Conservation (phyloP, 2,888 invertebrate genomes). For the Blomia tropicalis region DNA sequence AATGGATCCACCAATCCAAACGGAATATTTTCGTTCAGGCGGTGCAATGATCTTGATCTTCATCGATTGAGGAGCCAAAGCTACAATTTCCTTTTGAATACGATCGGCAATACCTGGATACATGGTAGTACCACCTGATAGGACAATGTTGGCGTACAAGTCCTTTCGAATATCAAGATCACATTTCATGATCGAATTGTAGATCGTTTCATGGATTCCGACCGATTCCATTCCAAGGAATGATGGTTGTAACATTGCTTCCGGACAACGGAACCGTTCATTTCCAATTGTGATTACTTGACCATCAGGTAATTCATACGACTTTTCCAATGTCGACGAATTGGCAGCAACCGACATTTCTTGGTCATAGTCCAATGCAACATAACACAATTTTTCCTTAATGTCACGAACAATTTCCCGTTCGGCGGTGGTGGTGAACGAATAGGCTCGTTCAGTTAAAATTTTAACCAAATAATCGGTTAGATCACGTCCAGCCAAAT, state of each 20-base stretch:
- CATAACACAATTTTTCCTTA: conserved; percentile 84
- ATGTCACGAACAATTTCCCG: too few species aligned
- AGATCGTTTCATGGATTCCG: conserved; percentile 73
- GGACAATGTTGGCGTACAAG: conserved; percentile 38
- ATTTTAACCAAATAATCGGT: too few species aligned
- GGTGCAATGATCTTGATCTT: conserved; percentile 62
- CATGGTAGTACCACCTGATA: conserved; percentile 87
- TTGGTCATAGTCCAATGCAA: conserved; percentile 82
- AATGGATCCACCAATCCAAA: too few species aligned
- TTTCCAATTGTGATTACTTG: conserved; percentile 57
- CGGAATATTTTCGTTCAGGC: too few species aligned
- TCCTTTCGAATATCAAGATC: conserved; percentile 66
- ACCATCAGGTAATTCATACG: conserved; percentile 78
- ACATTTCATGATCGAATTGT: too few species aligned
- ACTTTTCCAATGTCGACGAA: conserved; percentile 76
- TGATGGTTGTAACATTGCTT: conserved; percentile 74
- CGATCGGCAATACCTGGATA: too few species aligned
- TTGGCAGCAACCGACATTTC: conserved; percentile 86
- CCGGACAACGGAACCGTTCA: too few species aligned
- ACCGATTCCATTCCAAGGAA: conserved; percentile 71
- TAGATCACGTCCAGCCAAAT: too few species aligned
- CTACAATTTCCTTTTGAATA: conserved; percentile 93
- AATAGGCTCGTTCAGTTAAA: too few species aligned
- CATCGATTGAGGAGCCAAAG: conserved; percentile 50
- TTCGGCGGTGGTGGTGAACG: too few species aligned